These are phyloP conservation scores for Bhutanitis thaidina DNA, from an alignment of 2,888 invertebrate genomes.

Conservation along the genomic window DNA sequence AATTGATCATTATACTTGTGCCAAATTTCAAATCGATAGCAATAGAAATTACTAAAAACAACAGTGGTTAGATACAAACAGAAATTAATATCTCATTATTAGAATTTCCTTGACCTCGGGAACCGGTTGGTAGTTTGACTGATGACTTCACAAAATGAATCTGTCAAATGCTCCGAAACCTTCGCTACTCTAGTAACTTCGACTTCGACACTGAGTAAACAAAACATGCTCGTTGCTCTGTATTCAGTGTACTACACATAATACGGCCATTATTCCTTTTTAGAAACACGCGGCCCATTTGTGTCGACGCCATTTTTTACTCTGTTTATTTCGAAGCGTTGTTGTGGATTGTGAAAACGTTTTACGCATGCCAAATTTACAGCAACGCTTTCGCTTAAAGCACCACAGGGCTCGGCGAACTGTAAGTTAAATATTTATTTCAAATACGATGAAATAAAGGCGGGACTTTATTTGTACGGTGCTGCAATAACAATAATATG, in stretches of 20 bases:
- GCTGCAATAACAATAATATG: too few species aligned
- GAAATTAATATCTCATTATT: too few species aligned
- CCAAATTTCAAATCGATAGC: too few species aligned
- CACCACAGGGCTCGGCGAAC: neutral
- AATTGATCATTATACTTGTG: too few species aligned
- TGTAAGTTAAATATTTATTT: constrained; percentile 3
- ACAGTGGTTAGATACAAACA: too few species aligned
- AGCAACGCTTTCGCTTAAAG: constrained; percentile 8
- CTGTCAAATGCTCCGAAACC: too few species aligned
- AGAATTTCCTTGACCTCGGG: too few species aligned
- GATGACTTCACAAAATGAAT: too few species aligned
- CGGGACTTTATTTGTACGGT: neutral
- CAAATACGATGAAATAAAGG: neutral
- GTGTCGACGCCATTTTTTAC: constrained; percentile 7
- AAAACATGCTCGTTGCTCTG: neutral
- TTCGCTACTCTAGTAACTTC: too few species aligned
- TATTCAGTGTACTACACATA: constrained; percentile 7
- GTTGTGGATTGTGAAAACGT: constrained; percentile 9
- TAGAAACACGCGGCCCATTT: constrained; percentile 8
- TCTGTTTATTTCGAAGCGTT: constrained; percentile 10
- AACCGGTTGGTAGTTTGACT: too few species aligned
- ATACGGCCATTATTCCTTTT: constrained; percentile 11
- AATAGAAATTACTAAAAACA: too few species aligned
- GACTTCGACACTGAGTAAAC: neutral
- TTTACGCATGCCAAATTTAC: constrained; percentile 16